Evolutionary conservation across 2,888 invertebrate species (phyloP).

Genomic region (Pharmacophagus antenor): DNA sequence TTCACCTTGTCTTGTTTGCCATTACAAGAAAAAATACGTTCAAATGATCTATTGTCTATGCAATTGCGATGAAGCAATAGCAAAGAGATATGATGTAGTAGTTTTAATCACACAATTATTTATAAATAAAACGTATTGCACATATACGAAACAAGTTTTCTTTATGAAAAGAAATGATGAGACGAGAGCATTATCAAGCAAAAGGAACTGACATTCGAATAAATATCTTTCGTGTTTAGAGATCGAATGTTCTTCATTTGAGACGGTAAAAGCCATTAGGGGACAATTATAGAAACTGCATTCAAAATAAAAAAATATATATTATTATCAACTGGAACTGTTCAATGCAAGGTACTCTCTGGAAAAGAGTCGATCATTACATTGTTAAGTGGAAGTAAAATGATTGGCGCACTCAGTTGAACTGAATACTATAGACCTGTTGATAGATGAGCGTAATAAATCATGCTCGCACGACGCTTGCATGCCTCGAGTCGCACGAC

Average conservation of each 20-base stretch:
- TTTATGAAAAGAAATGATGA: no score
- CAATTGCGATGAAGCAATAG: not conserved
- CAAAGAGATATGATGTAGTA: not conserved
- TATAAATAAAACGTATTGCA: not conserved
- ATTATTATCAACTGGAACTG: no score
- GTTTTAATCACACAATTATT: not conserved
- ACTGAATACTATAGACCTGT: slow-evolving; percentile 5
- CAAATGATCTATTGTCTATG: not conserved
- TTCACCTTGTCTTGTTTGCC: slow-evolving; percentile 2
- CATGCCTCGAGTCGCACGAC: slow-evolving; percentile 39
- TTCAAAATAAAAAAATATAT: no score
- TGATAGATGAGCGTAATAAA: slow-evolving; percentile 33
- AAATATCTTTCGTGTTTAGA: no score
- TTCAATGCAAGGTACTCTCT: no score
- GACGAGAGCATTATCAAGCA: no score
- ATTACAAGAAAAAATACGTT: not conserved
- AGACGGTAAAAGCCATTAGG: no score
- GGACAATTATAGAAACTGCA: no score
- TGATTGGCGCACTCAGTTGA: not conserved
- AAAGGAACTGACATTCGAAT: no score
- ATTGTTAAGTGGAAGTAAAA: not conserved
- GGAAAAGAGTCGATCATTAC: not conserved
- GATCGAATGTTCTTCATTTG: no score
- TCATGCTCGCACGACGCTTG: slow-evolving; percentile 36
- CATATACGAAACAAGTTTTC: no score